Conservation (phyloP, 2,888 invertebrate species). For the Scaptomyza reducta region DNA sequence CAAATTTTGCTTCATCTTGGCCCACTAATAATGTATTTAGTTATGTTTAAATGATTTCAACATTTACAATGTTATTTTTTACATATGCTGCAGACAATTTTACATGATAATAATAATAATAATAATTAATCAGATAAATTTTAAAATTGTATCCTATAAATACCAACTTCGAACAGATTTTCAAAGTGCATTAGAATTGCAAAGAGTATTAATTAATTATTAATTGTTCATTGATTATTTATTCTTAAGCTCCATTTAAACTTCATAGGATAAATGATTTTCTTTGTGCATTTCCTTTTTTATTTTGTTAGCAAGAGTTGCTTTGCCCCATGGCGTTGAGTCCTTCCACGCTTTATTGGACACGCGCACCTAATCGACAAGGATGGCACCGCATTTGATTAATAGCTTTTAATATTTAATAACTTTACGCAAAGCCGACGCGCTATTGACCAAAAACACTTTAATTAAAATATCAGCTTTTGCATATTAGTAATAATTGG, state of each 20-base stretch:
- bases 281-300: not conserved
- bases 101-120: too few species aligned
- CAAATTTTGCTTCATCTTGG: too few species aligned
- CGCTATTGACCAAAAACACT: conserved; percentile 29
- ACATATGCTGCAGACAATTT: too few species aligned
- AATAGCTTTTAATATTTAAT: conserved; percentile 66
- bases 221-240: not conserved
- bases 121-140: too few species aligned
- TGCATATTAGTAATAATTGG: conserved; percentile 6
- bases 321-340: not conserved
- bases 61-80: too few species aligned
- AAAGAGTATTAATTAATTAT: too few species aligned
- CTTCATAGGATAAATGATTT: not conserved
- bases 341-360: not conserved
- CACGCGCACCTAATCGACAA: conserved; percentile 1
- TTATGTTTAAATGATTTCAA: too few species aligned
- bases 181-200: too few species aligned
- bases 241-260: not conserved
- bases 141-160: too few species aligned
- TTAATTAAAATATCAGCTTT: not conserved
- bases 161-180: too few species aligned
- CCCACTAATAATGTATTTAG: too few species aligned
- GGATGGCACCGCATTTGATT: conserved; percentile 48
- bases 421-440: conserved; percentile 22
- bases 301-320: not conserved